phyloP scores from a whole-genome alignment of 35 echinoderm and acorn worm genomes.

The Ophioderma brevispina region DNA sequence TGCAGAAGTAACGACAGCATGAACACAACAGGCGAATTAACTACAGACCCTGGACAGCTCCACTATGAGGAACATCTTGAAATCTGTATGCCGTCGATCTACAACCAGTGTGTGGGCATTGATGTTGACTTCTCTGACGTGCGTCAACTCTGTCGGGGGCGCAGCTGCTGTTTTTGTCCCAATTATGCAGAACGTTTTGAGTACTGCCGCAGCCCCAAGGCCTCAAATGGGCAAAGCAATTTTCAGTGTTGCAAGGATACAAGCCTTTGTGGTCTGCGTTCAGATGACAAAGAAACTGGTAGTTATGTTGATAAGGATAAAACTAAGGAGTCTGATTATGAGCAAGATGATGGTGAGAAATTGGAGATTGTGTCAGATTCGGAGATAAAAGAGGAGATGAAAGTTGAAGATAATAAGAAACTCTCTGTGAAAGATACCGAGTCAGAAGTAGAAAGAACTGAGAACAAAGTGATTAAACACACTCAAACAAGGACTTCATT shows the following conservation, averaged over 20 bases:
- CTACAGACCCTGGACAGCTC: background rate
- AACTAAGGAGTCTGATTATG: too few relatives aligned
- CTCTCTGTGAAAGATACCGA: too few relatives aligned
- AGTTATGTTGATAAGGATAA: too few relatives aligned
- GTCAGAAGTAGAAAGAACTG: too few relatives aligned
- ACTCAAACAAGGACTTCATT: background rate
- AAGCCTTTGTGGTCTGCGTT: background rate
- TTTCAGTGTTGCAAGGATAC: constrained; percentile 21
- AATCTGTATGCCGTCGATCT: background rate
- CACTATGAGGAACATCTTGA: background rate
- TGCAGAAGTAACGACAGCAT: too few relatives aligned
- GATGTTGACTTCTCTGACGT: background rate
- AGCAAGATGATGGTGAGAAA: too few relatives aligned
- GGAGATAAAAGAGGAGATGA: too few relatives aligned
- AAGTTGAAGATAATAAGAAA: too few relatives aligned
- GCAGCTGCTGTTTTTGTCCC: constrained; percentile 25
- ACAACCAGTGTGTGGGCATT: background rate
- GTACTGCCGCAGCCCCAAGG: constrained; percentile 1
- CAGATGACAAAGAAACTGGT: background rate
- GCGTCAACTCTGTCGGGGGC: background rate
- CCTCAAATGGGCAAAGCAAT: background rate
- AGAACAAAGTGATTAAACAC: too few relatives aligned
- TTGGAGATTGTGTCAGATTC: too few relatives aligned
- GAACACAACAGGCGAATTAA: too few relatives aligned
- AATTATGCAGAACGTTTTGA: constrained; percentile 41